Base-by-base conservation (phyloP, 2,797 vertebrate species). In the Hippocampus kuda region DNA sequence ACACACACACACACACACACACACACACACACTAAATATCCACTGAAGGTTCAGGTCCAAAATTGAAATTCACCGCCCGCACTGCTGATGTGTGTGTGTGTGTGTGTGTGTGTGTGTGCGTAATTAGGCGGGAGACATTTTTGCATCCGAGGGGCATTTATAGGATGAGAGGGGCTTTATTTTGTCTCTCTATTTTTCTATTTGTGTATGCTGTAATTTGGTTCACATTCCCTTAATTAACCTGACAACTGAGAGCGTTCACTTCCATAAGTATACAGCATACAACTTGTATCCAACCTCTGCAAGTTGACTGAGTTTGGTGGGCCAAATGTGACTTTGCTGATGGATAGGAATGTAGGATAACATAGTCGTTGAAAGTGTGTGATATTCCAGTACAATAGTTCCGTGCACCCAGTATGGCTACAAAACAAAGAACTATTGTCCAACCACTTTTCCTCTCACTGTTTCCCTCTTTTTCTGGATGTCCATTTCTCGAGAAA, bases 401-500 rank as follows among this genome's bases (percentile, higher is more conserved):
- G 59, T 72, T 69, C 59, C 72, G 44, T 67, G 65, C 77, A 72
- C 0, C 20, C 51, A 71, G 69, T n/a, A 51, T 56, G 61, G 57
- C 53, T 62, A 67, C 20, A 20, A 20, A 41, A 65, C 63, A 65
- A 65, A 79, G 75, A 79, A 71, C 26, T 41, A 69, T 69, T 83
- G 70, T 77, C 75, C 69, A 81, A 86, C 65, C 80, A 80, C 59
- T 67, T 76, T 74, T 82, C 73, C 75, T 79, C 78, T 79, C 70
- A 77, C 5, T 13, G 41, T 44, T 59, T 30, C 78, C 59, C 68
- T 75, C 72, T 38, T 63, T 65, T 65, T 68, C 66, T 77, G 71
- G 71, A 75, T 85, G 76, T 81, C 82, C 70, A 81, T 85, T 86
- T 83, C 73, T 79, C 61, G 62, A 63, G 41, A 72, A 77, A 73